Base-by-base conservation (phyloP, 2,797 vertebrate species). In the Notamacropus eugenii region DNA sequence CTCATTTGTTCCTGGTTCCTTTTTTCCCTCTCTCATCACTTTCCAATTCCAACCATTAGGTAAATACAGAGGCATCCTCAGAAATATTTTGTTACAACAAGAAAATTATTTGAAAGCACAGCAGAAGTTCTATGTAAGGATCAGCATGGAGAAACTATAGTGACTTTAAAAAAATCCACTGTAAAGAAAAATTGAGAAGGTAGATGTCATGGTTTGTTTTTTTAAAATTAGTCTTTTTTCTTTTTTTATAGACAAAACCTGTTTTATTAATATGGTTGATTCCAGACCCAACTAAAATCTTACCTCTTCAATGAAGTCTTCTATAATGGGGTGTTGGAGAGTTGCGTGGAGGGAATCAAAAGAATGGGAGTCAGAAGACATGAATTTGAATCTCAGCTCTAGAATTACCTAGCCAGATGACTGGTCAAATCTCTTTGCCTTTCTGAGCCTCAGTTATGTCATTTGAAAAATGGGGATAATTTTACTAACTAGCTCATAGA, bases 41-140 rank as follows among this genome's bases (percentile, higher is more conserved):
- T 82, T 46, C 22, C 74, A 46, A 27, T 82, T 82, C 46, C 93
- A 95, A 55, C 93, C 95, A 96, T 55, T 92, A 29, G 11, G 4
- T 93, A 59, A 92, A 97, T 93, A 95, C 92, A 92, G 58, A 1
- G 12, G 93, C 94, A 92, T 90, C 94, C 93, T 96, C 62, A 93
- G 94, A 97, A 97, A 94, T 96, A 98, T 93, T 97, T 97, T 97
- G 97, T 96, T 91, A 91, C 55, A 91, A 50, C 95, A 90, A 95
- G 95, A 97, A 97, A 96, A 90, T 95, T 94, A 54, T 90, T 58
- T 82, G 90, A 50, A 95, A 52, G 92, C 93, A 93, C 96, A 93
- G 93, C n/a, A 90, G 91, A 82, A 92, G 40, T 46, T 82, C 2
- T 57, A 96, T 95, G 87, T 96, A 93, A 96, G 90, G 94, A 95